Evolutionary conservation across 1,140 invertebrate genomes (phyloP).

Genomic region (Palaemon carinicauda): DNA sequence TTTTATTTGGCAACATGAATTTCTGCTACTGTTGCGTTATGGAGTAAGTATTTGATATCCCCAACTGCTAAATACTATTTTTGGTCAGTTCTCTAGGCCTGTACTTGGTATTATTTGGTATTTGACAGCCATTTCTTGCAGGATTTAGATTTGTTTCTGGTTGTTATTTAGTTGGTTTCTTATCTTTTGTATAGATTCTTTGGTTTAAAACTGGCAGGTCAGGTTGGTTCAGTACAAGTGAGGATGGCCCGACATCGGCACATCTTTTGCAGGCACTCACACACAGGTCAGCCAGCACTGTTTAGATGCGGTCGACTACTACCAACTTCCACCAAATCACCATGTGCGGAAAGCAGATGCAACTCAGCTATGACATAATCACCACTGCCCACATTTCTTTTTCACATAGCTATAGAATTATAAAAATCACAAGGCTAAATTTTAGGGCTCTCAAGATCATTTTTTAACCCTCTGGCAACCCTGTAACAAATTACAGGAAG

Average conservation of each 20-base stretch:
- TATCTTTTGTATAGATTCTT: not conserved
- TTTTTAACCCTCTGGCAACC: no score
- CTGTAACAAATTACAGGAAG: no score
- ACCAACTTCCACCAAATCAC: constrained; percentile 22
- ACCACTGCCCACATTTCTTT: not conserved
- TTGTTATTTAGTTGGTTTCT: not conserved
- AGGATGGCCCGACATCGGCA: constrained; percentile 30
- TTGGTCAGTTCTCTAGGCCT: no score
- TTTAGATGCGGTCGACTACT: constrained; percentile 36
- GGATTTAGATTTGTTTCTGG: no score
- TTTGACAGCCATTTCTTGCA: no score
- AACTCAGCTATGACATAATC: constrained; percentile 14
- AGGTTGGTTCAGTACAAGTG: constrained; percentile 47
- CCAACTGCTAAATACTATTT: no score
- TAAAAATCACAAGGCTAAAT: not conserved
- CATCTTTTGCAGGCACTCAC: constrained; percentile 15
- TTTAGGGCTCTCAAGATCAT: not conserved
- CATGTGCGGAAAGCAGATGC: constrained; percentile 41
- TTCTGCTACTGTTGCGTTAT: no score
- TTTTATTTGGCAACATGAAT: no score
- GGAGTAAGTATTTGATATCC: no score
- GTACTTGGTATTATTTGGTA: no score
- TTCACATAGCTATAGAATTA: not conserved
- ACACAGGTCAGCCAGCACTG: constrained; percentile 42
- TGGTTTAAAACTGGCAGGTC: constrained; percentile 21